phyloP scores from a whole-genome alignment of 2,888 invertebrate species.

The Cryptophagus acutangulus region DNA sequence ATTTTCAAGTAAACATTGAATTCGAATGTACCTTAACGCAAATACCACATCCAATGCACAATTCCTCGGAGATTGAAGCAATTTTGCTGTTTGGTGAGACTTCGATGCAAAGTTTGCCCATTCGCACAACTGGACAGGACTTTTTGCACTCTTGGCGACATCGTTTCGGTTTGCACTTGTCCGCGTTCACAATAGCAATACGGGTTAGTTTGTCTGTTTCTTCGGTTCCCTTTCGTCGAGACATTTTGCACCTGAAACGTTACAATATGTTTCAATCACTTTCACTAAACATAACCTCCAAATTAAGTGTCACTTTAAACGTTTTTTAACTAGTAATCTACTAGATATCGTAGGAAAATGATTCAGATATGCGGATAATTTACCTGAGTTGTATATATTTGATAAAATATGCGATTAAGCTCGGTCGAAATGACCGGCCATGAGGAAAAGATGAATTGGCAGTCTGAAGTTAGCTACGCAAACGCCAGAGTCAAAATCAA shows the following conservation, averaged over 20 bases:
- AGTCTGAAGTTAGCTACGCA: conserved; percentile 11
- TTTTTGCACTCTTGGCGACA: conserved; percentile 99
- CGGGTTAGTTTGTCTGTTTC: conserved; percentile 92
- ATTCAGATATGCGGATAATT: too few species aligned
- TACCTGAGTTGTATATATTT: conserved; percentile 7
- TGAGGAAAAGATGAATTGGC: conserved; percentile 32
- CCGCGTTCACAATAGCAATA: conserved; percentile 96
- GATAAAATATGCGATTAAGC: conserved; percentile 13
- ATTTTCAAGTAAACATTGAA: conserved; percentile 6
- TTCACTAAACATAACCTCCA: conserved; percentile 29
- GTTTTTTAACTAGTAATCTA: conserved; percentile 2
- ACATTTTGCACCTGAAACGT: conserved; percentile 51
- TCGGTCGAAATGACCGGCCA: conserved; percentile 31
- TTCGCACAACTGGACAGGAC: conserved; percentile 96
- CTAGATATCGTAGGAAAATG: too few species aligned
- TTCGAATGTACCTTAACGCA: conserved; percentile 80
- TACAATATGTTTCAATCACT: conserved; percentile 32
- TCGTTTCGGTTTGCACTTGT: conserved; percentile 98
- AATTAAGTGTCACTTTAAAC: conserved; percentile 8
- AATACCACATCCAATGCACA: conserved; percentile 99
- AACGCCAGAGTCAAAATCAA: too few species aligned
- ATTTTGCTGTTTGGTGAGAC: conserved; percentile 94
- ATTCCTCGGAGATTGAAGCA: conserved; percentile 93
- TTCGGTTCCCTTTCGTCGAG: conserved; percentile 67
- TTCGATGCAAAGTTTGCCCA: conserved; percentile 99